A percentile compares a stretch with the other conserved stretches of the same genome.
These are phyloP conservation scores for Drosophila kikkawai DNA, from an alignment of 1,140 invertebrate species.

Conservation along the genomic window DNA sequence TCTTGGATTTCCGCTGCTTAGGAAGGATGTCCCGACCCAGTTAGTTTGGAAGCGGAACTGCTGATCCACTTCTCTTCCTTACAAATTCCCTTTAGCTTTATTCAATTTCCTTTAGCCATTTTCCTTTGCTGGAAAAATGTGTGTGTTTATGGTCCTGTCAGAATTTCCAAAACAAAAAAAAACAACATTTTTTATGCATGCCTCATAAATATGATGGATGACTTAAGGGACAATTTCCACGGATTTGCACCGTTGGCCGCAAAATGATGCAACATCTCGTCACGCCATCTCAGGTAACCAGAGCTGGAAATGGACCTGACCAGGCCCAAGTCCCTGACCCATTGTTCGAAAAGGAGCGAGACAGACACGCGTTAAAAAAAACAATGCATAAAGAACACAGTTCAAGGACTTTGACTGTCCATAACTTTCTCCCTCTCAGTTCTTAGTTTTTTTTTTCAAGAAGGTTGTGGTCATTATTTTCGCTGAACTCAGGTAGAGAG, in stretches of 20 bases:
- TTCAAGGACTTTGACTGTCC: slow-evolving; percentile 67
- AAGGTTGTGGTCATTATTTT: slow-evolving; percentile 66
- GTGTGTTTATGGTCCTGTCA: slow-evolving; percentile 56
- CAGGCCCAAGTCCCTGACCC: slow-evolving; percentile 22
- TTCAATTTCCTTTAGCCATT: slow-evolving; percentile 27
- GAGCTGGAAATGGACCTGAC: slow-evolving; percentile 13
- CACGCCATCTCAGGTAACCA: slow-evolving; percentile 50
- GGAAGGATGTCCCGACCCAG: slow-evolving; percentile 61
- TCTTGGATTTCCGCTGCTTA: slow-evolving; percentile 16
- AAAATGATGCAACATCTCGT: slow-evolving; percentile 66
- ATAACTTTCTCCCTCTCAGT: slow-evolving; percentile 65
- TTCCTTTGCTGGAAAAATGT: slow-evolving; percentile 17
- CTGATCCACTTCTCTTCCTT: slow-evolving; percentile 42
- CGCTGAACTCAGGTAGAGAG: slow-evolving; percentile 53
- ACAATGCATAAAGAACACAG: slow-evolving; percentile 72
- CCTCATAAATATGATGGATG: slow-evolving; percentile 50
- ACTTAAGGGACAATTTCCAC: slow-evolving; percentile 54
- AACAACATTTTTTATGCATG: slow-evolving; percentile 58
- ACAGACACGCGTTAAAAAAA: slow-evolving; percentile 68
- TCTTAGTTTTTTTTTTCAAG: slow-evolving; percentile 46
- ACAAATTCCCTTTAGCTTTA: slow-evolving; percentile 12
- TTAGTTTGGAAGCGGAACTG: slow-evolving; percentile 56
- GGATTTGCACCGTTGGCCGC: slow-evolving; percentile 59
- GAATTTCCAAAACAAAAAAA: slow-evolving; percentile 28
- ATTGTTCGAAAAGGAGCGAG: slow-evolving; percentile 29